Base-by-base conservation (phyloP, 2,113 vertebrate species). In the Cynocephalus volans region DNA sequence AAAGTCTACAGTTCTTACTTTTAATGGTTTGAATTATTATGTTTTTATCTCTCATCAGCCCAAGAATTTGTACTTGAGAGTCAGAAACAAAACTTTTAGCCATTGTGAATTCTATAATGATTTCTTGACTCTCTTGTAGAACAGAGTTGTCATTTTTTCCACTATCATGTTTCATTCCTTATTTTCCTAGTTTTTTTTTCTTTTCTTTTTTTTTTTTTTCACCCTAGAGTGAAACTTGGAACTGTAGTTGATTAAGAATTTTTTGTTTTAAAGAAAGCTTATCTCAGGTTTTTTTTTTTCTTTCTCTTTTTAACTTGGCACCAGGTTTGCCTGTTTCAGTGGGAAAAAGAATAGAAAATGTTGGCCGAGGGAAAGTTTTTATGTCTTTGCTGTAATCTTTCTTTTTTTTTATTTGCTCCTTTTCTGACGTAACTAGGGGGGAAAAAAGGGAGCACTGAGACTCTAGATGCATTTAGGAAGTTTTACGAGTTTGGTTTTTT, bases 11-110 rank as follows among this genome's bases (percentile, higher is more conserved):
- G 14, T 77, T 50, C 24, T 81, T 90, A 31, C 64, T 60, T 87
- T 84, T 72, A 83, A 67, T 88, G 54, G 4, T 64, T 92, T 96
- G 72, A 86, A 79, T 83, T 96, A 64, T 8, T 95, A 26, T 48
- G 23, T 69, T 96, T 96, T 50, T 92, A 14, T 82, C 79, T 95
- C 17, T 87, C 31, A 24, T 87, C n/a, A 92, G 56, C 36, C 17
- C 18, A 62, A 72, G 69, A 92, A 41, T 90, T 95, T 97, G 80
- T 82, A 88, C 17, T 85, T 77, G 60, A 96, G n/a, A 56, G 21
- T 95, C 60, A 95, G 77, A 93, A 95, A 81, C 23, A 82, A 81
- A 96, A 79, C 36, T 86, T 92, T 64, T 5, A 69, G 48, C 26
- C 52, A 92, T 45, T 80, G 28, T 58, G 85, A 67, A 76, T 96